phyloP scores from a whole-genome alignment of 2,888 invertebrate species.

The Hyalella azteca region DNA sequence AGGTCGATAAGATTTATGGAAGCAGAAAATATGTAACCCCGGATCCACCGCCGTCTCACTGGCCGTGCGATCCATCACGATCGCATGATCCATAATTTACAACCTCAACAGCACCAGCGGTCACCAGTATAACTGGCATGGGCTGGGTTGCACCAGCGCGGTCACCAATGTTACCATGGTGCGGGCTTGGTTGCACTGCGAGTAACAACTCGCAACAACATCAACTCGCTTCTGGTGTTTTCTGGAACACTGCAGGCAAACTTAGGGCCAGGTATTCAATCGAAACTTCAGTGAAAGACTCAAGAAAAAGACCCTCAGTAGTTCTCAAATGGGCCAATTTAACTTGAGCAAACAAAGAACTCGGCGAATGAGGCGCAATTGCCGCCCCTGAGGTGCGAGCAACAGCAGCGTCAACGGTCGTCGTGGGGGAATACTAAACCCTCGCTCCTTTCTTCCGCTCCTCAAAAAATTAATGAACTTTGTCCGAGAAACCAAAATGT shows the following conservation, averaged over 20 bases:
- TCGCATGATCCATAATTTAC: too few species aligned
- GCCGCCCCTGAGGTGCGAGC: neutral
- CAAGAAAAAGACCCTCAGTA: neutral
- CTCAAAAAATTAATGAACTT: slow-evolving; percentile 3
- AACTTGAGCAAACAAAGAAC: slow-evolving; percentile 31
- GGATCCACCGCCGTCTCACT: too few species aligned
- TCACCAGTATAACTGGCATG: too few species aligned
- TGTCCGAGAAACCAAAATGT: neutral
- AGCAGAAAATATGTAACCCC: too few species aligned
- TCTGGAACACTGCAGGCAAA: neutral
- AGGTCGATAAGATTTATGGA: too few species aligned
- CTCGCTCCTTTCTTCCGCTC: neutral
- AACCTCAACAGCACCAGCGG: too few species aligned
- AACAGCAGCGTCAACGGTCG: neutral
- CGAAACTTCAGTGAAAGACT: slow-evolving; percentile 15
- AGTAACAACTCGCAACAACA: neutral
- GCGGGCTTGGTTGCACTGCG: neutral
- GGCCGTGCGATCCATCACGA: too few species aligned
- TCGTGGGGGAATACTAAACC: neutral
- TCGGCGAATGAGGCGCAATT: slow-evolving; percentile 7
- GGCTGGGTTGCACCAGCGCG: too few species aligned
- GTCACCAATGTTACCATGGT: too few species aligned
- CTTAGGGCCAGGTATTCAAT: slow-evolving; percentile 29
- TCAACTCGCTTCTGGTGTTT: slow-evolving; percentile 1
- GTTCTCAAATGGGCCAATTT: slow-evolving; percentile 29